Percentiles rank a stretch among this genome's conserved stretches.
Evolutionary conservation across 2,797 vertebrate genomes (phyloP).

Genomic region (Coracias cyanogaster): DNA sequence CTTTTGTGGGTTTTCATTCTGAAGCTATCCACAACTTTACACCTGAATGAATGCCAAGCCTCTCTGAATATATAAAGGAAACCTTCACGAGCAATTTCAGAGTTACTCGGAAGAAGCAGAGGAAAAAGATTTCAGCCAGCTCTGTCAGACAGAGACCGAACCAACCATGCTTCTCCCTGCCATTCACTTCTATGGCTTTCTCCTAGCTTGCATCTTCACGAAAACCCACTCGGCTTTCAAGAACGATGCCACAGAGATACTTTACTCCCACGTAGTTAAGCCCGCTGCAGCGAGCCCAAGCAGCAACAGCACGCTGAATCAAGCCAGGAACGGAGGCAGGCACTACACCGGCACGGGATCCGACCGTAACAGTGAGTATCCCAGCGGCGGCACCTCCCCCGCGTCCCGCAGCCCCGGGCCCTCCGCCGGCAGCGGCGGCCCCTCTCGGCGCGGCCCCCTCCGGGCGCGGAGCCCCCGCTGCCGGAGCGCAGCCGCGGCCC

Average conservation of each 20-base stretch:
- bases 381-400: background rate
- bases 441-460: background rate
- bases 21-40: constrained; percentile 82
- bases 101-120: constrained; percentile 72
- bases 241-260: constrained; percentile 94
- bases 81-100: constrained; percentile 72
- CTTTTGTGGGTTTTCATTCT: constrained; percentile 83
- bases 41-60: constrained; percentile 88
- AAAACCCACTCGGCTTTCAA: constrained; percentile 88
- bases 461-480: background rate
- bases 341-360: constrained; percentile 77
- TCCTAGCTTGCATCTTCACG: constrained; percentile 86
- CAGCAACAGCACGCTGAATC: constrained; percentile 91
- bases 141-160: constrained; percentile 39
- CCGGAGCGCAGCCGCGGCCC: background rate
- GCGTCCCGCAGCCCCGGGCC: background rate
- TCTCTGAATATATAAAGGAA: constrained; percentile 83
- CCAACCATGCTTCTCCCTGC: constrained; percentile 85
- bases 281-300: constrained; percentile 79
- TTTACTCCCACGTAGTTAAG: constrained; percentile 84
- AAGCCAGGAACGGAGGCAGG: constrained; percentile 90
- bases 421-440: background rate
- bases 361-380: constrained; percentile 89
- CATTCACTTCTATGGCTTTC: constrained; percentile 82
- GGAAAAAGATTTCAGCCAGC: constrained; percentile 52